These are phyloP conservation scores for Argynnis bischoffii DNA, from an alignment of 2,888 invertebrate species.

Conservation along the genomic window DNA sequence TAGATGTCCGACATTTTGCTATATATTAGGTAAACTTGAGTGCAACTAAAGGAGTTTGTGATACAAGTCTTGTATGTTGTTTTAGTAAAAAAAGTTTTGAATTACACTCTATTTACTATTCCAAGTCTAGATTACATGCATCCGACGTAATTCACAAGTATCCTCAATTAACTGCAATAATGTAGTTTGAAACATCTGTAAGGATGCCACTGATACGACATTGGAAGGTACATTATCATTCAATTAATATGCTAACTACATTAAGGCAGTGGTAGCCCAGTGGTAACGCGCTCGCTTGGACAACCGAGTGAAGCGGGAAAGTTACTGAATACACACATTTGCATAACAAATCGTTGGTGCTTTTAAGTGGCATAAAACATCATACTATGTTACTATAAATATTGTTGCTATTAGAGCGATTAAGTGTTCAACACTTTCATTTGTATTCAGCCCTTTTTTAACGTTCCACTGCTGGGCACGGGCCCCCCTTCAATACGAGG, in stretches of 20 bases:
- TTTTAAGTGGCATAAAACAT: not conserved
- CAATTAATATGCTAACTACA: slow-evolving; percentile 20
- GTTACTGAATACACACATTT: too few species aligned
- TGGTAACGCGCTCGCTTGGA: too few species aligned
- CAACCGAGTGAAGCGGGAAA: too few species aligned
- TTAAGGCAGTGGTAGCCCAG: too few species aligned
- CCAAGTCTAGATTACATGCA: slow-evolving; percentile 11
- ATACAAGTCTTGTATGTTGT: not conserved
- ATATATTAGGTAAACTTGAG: too few species aligned
- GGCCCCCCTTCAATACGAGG: too few species aligned
- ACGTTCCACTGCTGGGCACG: too few species aligned
- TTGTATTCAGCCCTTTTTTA: too few species aligned
- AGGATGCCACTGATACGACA: slow-evolving; percentile 19
- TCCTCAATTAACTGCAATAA: slow-evolving; percentile 23
- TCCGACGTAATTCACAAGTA: slow-evolving; percentile 19
- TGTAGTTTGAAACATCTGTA: slow-evolving; percentile 16
- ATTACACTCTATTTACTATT: slow-evolving; percentile 1
- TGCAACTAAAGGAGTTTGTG: too few species aligned
- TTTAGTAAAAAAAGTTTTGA: not conserved
- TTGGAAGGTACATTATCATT: slow-evolving; percentile 15
- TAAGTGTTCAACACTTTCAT: too few species aligned
- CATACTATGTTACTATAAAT: not conserved
- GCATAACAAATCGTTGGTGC: slow-evolving; percentile 3
- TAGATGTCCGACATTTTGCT: too few species aligned
- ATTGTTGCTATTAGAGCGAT: too few species aligned